These are phyloP conservation scores for Drosophila pachea DNA, from an alignment of 1,140 invertebrate species.

Conservation along the genomic window DNA sequence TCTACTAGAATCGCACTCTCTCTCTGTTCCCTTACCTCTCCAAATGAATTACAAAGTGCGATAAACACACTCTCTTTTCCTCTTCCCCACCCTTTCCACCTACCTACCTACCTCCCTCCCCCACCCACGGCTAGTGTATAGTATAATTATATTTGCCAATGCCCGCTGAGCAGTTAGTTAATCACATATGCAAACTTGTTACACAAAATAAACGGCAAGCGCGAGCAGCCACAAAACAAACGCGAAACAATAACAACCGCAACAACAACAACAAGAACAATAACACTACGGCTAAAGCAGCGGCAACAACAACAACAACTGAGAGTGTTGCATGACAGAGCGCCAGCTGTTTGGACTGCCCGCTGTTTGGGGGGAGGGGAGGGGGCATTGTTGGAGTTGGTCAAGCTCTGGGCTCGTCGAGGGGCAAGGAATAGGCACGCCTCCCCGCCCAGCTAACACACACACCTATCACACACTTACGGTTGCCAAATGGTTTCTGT, in stretches of 20 bases:
- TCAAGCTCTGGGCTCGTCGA: conserved; percentile 18
- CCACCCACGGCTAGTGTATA: conserved; percentile 1
- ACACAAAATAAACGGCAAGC: conserved; percentile 53
- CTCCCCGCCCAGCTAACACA: neutral
- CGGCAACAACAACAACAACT: conserved; percentile 25
- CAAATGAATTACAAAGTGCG: no score
- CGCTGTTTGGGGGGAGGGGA: conserved; percentile 29
- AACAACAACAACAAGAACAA: no score
- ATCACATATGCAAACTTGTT: conserved; percentile 76
- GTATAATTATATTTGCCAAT: conserved; percentile 72
- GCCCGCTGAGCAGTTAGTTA: conserved; percentile 60
- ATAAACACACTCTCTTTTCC: no score
- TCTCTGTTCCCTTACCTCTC: neutral
- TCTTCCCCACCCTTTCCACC: no score
- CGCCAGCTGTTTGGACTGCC: conserved; percentile 34
- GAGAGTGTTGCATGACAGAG: conserved; percentile 38
- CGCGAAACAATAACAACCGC: conserved; percentile 46
- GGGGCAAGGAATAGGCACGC: neutral
- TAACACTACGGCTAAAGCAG: no score
- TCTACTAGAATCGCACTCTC: no score
- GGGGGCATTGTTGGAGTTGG: conserved; percentile 32
- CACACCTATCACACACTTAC: neutral
- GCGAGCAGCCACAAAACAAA: conserved; percentile 36
- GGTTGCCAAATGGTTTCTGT: neutral
- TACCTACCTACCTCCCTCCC: no score